Conservation (phyloP, 2,888 invertebrate species). For the Onchidella celtica region DNA sequence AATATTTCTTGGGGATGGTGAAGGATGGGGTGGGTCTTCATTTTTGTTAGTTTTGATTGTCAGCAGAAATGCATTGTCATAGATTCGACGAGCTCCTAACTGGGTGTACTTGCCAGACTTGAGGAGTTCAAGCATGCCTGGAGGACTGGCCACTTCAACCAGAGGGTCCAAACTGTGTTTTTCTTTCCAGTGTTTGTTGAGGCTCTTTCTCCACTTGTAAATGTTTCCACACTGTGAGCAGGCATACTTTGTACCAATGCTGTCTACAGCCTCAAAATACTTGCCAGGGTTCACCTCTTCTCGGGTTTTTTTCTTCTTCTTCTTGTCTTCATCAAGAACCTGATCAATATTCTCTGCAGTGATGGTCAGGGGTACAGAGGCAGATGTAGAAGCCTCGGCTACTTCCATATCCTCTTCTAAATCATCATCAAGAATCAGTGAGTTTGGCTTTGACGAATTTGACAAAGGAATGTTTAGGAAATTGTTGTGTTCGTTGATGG, state of each 20-base stretch:
- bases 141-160: conserved; percentile 66
- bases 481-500: conserved; percentile 23
- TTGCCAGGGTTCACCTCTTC: conserved; percentile 77
- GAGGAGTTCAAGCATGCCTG: conserved; percentile 58
- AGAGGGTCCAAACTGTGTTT: conserved; percentile 78
- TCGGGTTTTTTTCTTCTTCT: conserved; percentile 70
- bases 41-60: conserved; percentile 45
- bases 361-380: conserved; percentile 10
- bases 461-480: background rate
- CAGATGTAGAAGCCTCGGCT: conserved; percentile 42
- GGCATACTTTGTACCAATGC: conserved; percentile 78
- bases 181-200: conserved; percentile 81
- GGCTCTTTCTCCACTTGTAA: conserved; percentile 79
- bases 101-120: conserved; percentile 57
- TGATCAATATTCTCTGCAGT: conserved; percentile 43
- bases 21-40: conserved; percentile 17
- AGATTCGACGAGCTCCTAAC: conserved; percentile 51
- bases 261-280: conserved; percentile 75
- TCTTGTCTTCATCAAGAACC: conserved; percentile 44
- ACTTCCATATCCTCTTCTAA: conserved; percentile 62
- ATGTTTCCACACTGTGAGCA: conserved; percentile 80
- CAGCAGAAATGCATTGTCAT: conserved; percentile 50
- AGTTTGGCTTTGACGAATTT: background rate
- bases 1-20: conserved; percentile 13
- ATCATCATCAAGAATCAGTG: conserved; percentile 46